Evolutionary conservation across 2,113 vertebrate genomes (phyloP), one percentile per base, ranked within the genome.

Genomic region (Cyanistes caeruleus): DNA sequence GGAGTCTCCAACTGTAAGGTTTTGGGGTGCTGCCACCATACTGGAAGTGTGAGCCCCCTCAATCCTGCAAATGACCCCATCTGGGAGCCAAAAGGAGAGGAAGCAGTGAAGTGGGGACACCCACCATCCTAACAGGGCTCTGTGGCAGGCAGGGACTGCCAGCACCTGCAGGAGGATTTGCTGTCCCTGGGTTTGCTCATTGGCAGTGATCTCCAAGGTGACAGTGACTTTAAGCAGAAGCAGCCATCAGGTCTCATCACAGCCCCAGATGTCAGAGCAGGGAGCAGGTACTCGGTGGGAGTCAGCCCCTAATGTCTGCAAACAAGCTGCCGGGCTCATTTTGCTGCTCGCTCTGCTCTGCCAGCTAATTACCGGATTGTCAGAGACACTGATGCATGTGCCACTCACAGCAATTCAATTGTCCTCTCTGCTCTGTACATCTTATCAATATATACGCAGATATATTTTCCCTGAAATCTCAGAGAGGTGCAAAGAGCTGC

Each of bases 311-410:
- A 58, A 69, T 14, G 68, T 72, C 52, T 69, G 83, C 5, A 7
- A 89, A 84, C 73, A 77, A 65, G 85, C 78, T 81, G 91, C 94
- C 0, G 8, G 91, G 74, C 84, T 95, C 93, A n/a, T 95, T 91
- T 46, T 1, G 0, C 87, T 11, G 87, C 90, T 90, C 4, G 2
- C 78, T 90, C 79, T 84, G 69, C 92, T 90, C 74, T 87, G 92
- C 90, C 92, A 93, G 88, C 92, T 93, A 90, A 96, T 94, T 95
- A 95, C 84, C 0, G 13, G 25, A 80, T 74, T 96, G 95, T 88
- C 96, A 97, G 95, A 93, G 80, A 95, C 96, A 84, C 95, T 96
- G 96, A 97, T 95, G 95, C 95, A 96, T 90, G 94, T 83, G 81
- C 80, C 80, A 87, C 83, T 88, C 89, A 77, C 2, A 4, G 95